Conservation (phyloP, 2,113 vertebrate genomes). For the Sinocyclocheilus maitianheensis region DNA sequence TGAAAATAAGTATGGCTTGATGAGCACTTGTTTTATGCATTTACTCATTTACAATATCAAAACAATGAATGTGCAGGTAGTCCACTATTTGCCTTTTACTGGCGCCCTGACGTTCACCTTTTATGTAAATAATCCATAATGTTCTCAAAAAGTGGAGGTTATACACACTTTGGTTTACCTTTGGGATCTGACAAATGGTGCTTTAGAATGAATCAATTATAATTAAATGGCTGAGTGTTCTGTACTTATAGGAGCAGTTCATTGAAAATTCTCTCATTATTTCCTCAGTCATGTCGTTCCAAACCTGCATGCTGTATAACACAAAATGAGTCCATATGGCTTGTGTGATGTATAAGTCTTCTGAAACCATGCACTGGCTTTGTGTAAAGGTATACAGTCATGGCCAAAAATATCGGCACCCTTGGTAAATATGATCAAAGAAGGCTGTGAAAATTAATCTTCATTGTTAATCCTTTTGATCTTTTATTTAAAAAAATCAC, state of each 20-base stretch:
- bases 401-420: no score
- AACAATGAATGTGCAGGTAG: not conserved
- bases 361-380: not conserved
- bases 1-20: not conserved
- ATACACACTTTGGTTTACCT: not conserved
- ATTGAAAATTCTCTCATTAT: not conserved
- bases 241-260: not conserved
- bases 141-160: not conserved
- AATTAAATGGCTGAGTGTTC: not conserved
- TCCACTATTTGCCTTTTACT: not conserved
- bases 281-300: not conserved
- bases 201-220: slow-evolving; percentile 1
- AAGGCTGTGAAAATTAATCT: not conserved
- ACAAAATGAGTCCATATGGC: not conserved
- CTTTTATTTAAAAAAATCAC: no score
- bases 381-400: not conserved
- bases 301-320: not conserved
- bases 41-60: not conserved
- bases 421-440: not conserved
- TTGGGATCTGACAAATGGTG: not conserved
- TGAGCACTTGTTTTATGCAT: not conserved
- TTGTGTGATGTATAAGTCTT: not conserved
- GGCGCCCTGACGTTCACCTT: not conserved
- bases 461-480: no score
- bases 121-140: not conserved